Percentiles rank a stretch among this genome's conserved stretches.
These are phyloP conservation scores for Sinocyclocheilus anshuiensis DNA, from an alignment of 2,113 vertebrate species.

Conservation along the genomic window DNA sequence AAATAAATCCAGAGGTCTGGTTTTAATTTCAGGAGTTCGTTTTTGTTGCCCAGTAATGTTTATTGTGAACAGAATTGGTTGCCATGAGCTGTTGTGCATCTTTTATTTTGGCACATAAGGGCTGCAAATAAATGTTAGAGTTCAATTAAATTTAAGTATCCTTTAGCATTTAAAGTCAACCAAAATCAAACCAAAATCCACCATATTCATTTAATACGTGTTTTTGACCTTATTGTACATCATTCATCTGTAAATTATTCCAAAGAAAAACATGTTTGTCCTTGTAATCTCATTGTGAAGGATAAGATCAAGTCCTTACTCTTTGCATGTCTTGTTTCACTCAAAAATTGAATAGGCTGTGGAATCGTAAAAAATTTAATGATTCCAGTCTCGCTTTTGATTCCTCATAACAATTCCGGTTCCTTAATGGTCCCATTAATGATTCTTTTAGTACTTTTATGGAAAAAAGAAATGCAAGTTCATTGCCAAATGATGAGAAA, in stretches of 20 bases:
- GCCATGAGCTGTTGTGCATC: slow-evolving; percentile 27
- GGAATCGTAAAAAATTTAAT: background rate
- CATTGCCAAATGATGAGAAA: background rate
- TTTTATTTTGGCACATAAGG: slow-evolving; percentile 18
- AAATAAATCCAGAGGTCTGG: slow-evolving; percentile 41
- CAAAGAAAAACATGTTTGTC: background rate
- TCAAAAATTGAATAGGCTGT: background rate
- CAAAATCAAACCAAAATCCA: background rate
- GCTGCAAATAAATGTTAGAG: background rate
- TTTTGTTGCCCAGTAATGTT: slow-evolving; percentile 39
- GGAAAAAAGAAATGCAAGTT: background rate
- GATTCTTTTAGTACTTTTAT: background rate
- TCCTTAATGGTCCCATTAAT: no score
- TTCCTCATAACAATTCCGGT: background rate
- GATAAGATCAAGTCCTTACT: background rate
- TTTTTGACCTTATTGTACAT: background rate
- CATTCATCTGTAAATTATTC: background rate
- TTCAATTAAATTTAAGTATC: background rate
- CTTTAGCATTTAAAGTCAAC: background rate
- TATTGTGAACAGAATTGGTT: slow-evolving; percentile 32
- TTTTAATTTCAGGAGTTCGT: slow-evolving; percentile 36
- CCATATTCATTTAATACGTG: background rate
- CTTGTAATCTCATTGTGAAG: background rate
- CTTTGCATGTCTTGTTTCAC: background rate
- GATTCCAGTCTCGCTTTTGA: background rate